A percentile compares a stretch with the other conserved stretches of the same genome.
Evolutionary conservation across 1,140 invertebrate species (phyloP).

Genomic region (Zaprionus taronus): DNA sequence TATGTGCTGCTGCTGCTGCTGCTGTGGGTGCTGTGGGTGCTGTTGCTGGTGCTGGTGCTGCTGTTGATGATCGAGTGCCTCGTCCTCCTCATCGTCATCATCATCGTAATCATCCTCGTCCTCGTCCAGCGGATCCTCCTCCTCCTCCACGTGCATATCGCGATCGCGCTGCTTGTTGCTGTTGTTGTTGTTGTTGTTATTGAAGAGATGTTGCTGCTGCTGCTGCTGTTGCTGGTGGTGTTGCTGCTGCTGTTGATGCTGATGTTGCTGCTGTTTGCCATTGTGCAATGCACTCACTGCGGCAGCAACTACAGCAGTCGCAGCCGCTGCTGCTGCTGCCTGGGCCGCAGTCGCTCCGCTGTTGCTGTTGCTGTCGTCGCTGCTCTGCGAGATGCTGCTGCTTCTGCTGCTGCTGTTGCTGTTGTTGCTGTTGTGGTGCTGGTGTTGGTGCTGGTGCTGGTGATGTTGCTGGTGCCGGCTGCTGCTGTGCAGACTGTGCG

Average conservation of each 20-base stretch:
- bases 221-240: constrained; percentile 58
- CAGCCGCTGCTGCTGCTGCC: constrained; percentile 53
- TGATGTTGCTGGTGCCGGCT: constrained; percentile 26
- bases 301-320: constrained; percentile 66
- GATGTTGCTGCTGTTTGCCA: constrained; percentile 60
- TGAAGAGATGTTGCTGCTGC: constrained; percentile 37
- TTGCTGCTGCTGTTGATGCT: constrained; percentile 42
- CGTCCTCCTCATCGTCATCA: constrained; percentile 64
- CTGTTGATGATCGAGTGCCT: constrained; percentile 46
- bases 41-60: constrained; percentile 37
- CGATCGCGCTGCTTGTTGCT: constrained; percentile 26
- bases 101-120: constrained; percentile 57
- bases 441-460: neutral
- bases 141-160: constrained; percentile 29
- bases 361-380: constrained; percentile 51
- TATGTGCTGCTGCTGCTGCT: constrained; percentile 28
- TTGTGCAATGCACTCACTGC: constrained; percentile 68
- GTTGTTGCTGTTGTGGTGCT: constrained; percentile 42
- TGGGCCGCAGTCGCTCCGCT: constrained; percentile 45
- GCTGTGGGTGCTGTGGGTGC: constrained; percentile 47
- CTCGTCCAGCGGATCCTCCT: constrained; percentile 38
- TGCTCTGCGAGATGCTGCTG: constrained; percentile 60
- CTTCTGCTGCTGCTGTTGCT: constrained; percentile 49
- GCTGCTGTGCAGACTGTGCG: constrained; percentile 28
- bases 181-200: constrained; percentile 28